Evolutionary conservation across 30 jellyfish, hydroid and myxozoan species (phyloP).

Genomic region (Aurelia aurita): DNA sequence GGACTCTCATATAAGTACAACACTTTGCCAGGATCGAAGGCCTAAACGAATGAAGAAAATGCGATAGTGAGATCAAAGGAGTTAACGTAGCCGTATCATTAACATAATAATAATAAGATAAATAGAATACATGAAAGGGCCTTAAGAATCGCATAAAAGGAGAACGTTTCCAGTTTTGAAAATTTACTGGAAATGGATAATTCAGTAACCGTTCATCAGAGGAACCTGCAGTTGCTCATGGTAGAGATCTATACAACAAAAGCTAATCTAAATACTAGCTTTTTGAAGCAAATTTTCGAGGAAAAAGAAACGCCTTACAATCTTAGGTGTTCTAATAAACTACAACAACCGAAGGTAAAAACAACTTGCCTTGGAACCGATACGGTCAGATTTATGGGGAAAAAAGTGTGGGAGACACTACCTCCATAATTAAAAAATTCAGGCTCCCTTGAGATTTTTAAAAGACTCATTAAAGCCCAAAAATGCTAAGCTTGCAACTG

Average conservation of each 20-base stretch:
- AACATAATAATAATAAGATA: neutral
- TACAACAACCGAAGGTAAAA: neutral
- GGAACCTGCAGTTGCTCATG: conserved; percentile 27
- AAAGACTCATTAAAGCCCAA: too few relatives aligned
- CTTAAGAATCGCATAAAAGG: too few relatives aligned
- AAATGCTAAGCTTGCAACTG: too few relatives aligned
- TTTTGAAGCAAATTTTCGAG: neutral
- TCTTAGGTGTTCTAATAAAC: neutral
- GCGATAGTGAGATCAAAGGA: too few relatives aligned
- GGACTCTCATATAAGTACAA: conserved; percentile 95
- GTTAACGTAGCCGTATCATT: too few relatives aligned
- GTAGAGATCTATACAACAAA: conserved; percentile 16
- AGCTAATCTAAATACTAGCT: neutral
- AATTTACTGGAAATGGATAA: neutral
- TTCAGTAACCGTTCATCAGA: neutral
- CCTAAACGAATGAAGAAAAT: conserved; percentile 50
- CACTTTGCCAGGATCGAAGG: conserved; percentile 97
- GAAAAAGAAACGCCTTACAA: conserved; percentile 14
- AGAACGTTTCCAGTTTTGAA: neutral
- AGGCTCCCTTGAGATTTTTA: too few relatives aligned
- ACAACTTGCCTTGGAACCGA: neutral
- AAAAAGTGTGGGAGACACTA: too few relatives aligned
- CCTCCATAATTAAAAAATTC: too few relatives aligned
- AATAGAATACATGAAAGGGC: too few relatives aligned
- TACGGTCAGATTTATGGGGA: too few relatives aligned